phyloP scores from a whole-genome alignment of 2,113 vertebrate genomes.

The Sceloporus undulatus region DNA sequence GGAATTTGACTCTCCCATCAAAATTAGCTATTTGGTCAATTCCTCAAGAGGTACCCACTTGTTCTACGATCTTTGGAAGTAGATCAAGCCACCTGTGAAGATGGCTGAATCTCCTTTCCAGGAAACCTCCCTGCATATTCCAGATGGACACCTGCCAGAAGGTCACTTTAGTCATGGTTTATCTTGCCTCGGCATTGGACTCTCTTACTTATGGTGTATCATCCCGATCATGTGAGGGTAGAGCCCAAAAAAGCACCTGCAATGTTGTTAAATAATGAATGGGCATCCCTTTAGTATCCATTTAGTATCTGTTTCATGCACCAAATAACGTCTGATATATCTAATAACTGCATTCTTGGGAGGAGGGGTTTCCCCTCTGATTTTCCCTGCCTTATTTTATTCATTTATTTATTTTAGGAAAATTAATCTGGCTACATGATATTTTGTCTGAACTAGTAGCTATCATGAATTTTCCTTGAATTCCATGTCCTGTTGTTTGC shows the following conservation, averaged over 20 bases:
- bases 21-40: neutral
- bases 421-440: neutral
- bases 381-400: neutral
- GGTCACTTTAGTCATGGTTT: neutral
- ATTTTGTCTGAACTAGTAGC: neutral
- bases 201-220: neutral
- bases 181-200: neutral
- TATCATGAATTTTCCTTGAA: neutral
- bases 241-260: conserved; percentile 7
- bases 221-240: neutral
- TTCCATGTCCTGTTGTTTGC: neutral
- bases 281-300: neutral
- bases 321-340: neutral
- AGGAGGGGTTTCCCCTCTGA: neutral
- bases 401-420: neutral
- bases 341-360: neutral
- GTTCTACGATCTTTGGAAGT: neutral
- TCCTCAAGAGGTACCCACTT: no score
- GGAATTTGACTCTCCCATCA: neutral
- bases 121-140: neutral
- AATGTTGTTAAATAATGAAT: conserved; percentile 23
- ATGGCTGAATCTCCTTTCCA: neutral
- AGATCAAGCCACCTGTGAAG: neutral
- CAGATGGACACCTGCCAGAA: neutral
- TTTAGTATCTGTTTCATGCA: conserved; percentile 5